Evolutionary conservation across 2,888 invertebrate genomes (phyloP).

Genomic region (Dynastes maya): DNA sequence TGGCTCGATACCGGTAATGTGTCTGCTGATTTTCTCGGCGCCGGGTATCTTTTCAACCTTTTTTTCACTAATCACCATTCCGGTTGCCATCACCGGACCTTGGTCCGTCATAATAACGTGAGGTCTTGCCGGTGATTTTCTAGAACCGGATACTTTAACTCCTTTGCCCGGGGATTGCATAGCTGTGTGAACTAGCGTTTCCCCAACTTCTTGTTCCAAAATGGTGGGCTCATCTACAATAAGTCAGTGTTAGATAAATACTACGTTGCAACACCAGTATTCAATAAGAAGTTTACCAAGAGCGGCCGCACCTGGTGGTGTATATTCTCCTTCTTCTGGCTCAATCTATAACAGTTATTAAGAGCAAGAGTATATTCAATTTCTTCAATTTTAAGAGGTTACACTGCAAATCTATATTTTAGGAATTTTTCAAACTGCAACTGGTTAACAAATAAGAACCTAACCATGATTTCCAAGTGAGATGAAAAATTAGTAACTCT

Average conservation of each 20-base stretch:
- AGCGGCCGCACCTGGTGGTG: not conserved
- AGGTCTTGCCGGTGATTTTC: slow-evolving; percentile 34
- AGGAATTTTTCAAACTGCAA: too few species aligned
- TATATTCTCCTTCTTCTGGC: slow-evolving; percentile 26
- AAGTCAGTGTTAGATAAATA: not conserved
- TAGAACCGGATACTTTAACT: slow-evolving; percentile 40
- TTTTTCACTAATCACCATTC: slow-evolving; percentile 62
- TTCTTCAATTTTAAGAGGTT: too few species aligned
- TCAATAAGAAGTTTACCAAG: not conserved
- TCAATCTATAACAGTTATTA: slow-evolving; percentile 10
- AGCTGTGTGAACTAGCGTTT: slow-evolving; percentile 37
- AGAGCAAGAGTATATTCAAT: not conserved
- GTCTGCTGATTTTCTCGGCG: slow-evolving; percentile 55
- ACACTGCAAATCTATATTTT: too few species aligned
- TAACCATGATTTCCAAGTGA: too few species aligned
- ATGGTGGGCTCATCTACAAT: slow-evolving; percentile 20
- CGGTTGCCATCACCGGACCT: slow-evolving; percentile 60
- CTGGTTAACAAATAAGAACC: too few species aligned
- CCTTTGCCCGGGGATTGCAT: slow-evolving; percentile 36
- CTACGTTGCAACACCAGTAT: not conserved
- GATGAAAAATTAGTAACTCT: too few species aligned
- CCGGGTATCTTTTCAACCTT: slow-evolving; percentile 62
- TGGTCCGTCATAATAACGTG: slow-evolving; percentile 58
- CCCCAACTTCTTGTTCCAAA: slow-evolving; percentile 40
- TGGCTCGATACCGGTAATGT: slow-evolving; percentile 52